Base-by-base conservation (phyloP, 2,113 vertebrate genomes). In the Oenanthe melanoleuca region DNA sequence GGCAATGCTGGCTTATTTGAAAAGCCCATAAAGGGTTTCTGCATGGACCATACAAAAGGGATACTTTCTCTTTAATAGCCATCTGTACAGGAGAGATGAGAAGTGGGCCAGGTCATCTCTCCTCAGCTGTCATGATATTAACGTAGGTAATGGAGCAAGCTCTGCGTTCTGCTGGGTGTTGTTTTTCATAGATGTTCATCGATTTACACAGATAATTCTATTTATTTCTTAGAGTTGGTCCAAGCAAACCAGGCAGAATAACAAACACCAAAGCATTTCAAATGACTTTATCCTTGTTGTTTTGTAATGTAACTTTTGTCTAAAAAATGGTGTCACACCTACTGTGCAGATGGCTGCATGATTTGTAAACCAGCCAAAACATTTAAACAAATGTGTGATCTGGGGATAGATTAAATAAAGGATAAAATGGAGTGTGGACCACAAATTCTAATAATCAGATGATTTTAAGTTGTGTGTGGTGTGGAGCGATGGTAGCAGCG, bases 41-140 rank as follows among this genome's bases (percentile, higher is more conserved):
- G 98, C 98, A 98, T 98, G 97, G 98, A 97, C 98, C 98, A 98
- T 98, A 97, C 98, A 98, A 99, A 99, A 98, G 98, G 99, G 98
- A 98, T 98, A 99, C 98, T 99, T 99, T 99, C 98, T 98, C 98
- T 98, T 99, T 99, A 99, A 99, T 99, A 99, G 98, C 99, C 99
- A 99, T 99, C 99, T 99, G 99, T 99, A 99, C 99, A 99, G 98
- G 99, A 99, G 98, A 99, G 98, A 98, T 98, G 99, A 99, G 98
- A 98, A 98, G 98, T 98, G 98, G 98, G 98, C 98, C 98, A 98
- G 99, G 99, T 99, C 99, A 99, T 99, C 99, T 99, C 98, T 98
- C 98, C 98, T 99, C 99, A 99, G 99, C 99, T 99, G 99, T 99
- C 99, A 98, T 98, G 98, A 98, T 99, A 99, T 99, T 99, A 99